Base-by-base conservation (phyloP, 2,888 invertebrate species). In the Mythimna pallens region DNA sequence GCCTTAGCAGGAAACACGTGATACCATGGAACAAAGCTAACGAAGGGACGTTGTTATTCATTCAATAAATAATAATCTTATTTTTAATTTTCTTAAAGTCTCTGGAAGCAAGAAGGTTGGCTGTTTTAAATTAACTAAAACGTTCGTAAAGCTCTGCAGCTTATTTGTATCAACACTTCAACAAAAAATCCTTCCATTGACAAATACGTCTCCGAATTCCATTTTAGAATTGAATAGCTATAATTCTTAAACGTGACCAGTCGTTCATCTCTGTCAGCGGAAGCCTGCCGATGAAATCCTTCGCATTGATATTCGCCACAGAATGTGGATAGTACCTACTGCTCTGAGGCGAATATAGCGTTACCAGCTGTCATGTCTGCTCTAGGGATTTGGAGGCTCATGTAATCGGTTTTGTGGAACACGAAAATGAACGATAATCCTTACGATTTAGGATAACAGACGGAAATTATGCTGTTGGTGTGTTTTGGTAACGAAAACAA, bases 251-350 rank as follows among this genome's bases (percentile, higher is more conserved):
- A 74, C 76, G 80, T 74, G 71, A 73, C 70, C 64, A 62, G 50
- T 74, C 83, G 76, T 86, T 80, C 70, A 66, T 85, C 83, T 76
- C 74, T 75, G 86, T 81, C 82, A 81, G 25, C 67, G 65, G 64
- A 70, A 69, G 70, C 47, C 64, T 70, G 80, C 68, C 76, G 75
- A 80, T 86, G 69, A 78, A 81, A 83, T 81, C 81, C 77, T 70
- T 76, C 69, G 47, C 74, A 76, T 84, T 86, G 78, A 80, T 79
- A 78, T 83, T 86, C 76, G 64, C 61, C 64, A 75, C 73, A 77
- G 62, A 74, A 68, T 67, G 67, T 71, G 55, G 62, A 74, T 68
- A 25, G 17, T 47, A 47, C 47, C 25, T 58, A 64, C 68, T 22
- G 34, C 52, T 63, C 62, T 34, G 22, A 34, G 61, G 36, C 50